A percentile compares a stretch with the other conserved stretches of the same genome.
These are phyloP conservation scores for Serinus canaria DNA, from an alignment of 2,113 vertebrate genomes.

Conservation along the genomic window DNA sequence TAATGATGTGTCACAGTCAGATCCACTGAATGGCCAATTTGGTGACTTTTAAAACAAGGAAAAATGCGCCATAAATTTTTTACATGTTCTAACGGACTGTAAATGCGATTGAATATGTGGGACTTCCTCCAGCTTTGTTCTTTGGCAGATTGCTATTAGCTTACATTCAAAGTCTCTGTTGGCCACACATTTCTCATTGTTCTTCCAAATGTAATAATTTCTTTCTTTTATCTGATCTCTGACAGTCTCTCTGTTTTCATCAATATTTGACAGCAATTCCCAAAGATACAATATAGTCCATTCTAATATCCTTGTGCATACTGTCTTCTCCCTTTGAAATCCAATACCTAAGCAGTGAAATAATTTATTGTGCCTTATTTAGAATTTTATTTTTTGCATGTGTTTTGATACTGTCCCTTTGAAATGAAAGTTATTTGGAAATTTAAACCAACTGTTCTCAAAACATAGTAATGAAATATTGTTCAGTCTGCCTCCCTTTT, in stretches of 20 bases:
- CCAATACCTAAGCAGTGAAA: slow-evolving; percentile 79
- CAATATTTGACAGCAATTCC: slow-evolving; percentile 84
- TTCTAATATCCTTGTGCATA: slow-evolving; percentile 75
- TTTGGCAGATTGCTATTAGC: slow-evolving; percentile 73
- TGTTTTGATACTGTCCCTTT: slow-evolving; percentile 77
- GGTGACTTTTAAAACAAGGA: slow-evolving; percentile 55
- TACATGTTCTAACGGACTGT: slow-evolving; percentile 69
- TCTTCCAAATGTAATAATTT: slow-evolving; percentile 81
- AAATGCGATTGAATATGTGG: slow-evolving; percentile 63
- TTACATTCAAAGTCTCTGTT: slow-evolving; percentile 76
- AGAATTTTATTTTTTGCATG: slow-evolving; percentile 78
- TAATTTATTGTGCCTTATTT: slow-evolving; percentile 82
- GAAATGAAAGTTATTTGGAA: slow-evolving; percentile 73
- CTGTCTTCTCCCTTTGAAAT: slow-evolving; percentile 80
- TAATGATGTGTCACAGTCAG: slow-evolving; percentile 38
- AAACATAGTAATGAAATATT: slow-evolving; percentile 62
- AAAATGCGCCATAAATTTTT: slow-evolving; percentile 65
- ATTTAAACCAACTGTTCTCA: slow-evolving; percentile 80
- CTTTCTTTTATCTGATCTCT: slow-evolving; percentile 82
- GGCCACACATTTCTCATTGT: slow-evolving; percentile 73
- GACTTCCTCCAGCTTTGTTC: slow-evolving; percentile 72
- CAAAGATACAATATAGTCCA: slow-evolving; percentile 78
- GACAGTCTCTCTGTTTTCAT: slow-evolving; percentile 79
- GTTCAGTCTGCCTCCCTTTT: slow-evolving; percentile 36
- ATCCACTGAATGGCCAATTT: slow-evolving; percentile 49